phyloP scores from a whole-genome alignment of 2,113 vertebrate species.

The Phaethon lepturus region DNA sequence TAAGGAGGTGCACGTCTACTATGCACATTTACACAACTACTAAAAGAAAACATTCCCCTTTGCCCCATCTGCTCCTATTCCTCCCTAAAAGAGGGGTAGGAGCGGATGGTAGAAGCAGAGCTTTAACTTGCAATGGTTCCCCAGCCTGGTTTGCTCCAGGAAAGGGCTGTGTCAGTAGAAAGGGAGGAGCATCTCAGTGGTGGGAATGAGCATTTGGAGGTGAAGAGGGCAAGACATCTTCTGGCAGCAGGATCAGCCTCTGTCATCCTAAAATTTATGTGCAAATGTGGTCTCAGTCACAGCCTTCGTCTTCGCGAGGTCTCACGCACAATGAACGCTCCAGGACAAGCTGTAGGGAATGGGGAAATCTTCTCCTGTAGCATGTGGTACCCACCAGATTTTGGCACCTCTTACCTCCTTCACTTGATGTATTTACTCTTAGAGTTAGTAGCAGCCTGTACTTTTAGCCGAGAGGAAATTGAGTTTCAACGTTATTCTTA shows the following conservation, averaged over 20 bases:
- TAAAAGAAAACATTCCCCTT: neutral
- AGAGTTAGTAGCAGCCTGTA: neutral
- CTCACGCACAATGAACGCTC: fast-evolving
- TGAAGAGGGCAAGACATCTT: neutral
- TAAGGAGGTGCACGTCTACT: neutral
- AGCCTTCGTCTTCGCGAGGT: neutral
- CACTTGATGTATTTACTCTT: neutral
- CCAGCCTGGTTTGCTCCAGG: neutral
- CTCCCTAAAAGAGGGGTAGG: neutral
- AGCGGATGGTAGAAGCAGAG: neutral
- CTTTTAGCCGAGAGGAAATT: neutral
- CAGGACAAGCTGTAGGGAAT: neutral
- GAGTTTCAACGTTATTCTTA: constrained; percentile 3
- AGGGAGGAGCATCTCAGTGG: neutral
- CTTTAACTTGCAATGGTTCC: neutral
- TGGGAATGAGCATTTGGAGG: neutral
- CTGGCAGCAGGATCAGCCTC: neutral
- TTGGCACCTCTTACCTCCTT: neutral
- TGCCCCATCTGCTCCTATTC: neutral
- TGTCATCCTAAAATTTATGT: neutral
- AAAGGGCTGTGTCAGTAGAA: neutral
- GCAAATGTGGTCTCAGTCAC: neutral
- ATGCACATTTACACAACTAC: neutral
- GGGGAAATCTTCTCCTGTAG: neutral
- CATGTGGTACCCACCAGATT: neutral